Evolutionary conservation across 1,140 invertebrate species (phyloP).

Genomic region (Intoshia linei): DNA sequence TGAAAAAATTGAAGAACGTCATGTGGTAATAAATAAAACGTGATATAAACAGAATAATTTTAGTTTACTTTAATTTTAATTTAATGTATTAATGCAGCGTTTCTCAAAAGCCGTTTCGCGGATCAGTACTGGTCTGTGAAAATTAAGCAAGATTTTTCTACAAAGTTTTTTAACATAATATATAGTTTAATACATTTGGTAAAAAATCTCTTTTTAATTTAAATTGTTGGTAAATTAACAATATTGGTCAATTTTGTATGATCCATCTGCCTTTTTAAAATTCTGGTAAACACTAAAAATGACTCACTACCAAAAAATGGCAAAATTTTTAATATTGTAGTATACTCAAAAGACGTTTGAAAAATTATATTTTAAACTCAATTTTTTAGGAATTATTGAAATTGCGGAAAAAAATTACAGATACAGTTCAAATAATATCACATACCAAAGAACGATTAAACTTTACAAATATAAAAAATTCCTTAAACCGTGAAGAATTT

Average conservation of each 20-base stretch:
- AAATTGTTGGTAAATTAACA: not conserved
- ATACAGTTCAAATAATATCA: conserved; percentile 21
- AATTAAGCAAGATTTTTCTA: not conserved
- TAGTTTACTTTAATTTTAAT: not conserved
- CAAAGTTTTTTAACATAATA: not conserved
- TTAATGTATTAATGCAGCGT: not conserved
- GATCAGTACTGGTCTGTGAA: not conserved
- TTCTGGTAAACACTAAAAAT: not conserved
- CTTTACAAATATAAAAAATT: conserved; percentile 19
- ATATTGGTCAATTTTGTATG: not conserved
- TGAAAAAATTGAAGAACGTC: conserved; percentile 24
- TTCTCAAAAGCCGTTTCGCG: not conserved
- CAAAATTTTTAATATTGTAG: not conserved
- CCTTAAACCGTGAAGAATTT: conserved; percentile 12
- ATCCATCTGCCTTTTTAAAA: not conserved
- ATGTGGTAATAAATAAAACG: conserved; percentile 13
- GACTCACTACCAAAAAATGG: not conserved
- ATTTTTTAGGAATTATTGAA: conserved; percentile 18
- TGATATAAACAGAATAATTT: not conserved
- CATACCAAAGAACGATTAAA: conserved; percentile 23
- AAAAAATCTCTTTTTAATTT: not conserved
- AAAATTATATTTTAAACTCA: not conserved
- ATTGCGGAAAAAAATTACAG: conserved; percentile 21
- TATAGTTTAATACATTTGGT: not conserved
- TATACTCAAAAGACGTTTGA: not conserved